Evolutionary conservation across 1,140 invertebrate genomes (phyloP).

Genomic region (Procambarus clarkii): DNA sequence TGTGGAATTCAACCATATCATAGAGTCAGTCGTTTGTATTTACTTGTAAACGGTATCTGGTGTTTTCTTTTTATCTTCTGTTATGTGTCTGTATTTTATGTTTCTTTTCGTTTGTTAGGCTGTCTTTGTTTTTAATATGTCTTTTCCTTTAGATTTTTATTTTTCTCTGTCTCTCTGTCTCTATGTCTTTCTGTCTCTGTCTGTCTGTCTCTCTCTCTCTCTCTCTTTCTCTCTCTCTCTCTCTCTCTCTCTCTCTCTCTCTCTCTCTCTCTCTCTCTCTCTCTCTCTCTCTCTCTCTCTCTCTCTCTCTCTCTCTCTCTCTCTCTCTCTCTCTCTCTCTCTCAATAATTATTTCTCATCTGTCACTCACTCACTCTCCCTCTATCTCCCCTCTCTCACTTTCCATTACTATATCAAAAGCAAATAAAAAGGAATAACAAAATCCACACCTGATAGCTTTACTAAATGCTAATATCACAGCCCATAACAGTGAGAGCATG

Average conservation of each 20-base stretch:
- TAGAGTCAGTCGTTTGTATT: too few species aligned
- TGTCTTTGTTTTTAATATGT: too few species aligned
- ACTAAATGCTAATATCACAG: not conserved
- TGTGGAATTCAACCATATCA: not conserved
- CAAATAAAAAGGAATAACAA: not conserved
- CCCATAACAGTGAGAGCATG: not conserved
- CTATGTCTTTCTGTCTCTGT: constrained; percentile 20
- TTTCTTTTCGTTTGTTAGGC: too few species aligned
- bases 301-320: constrained; percentile 18
- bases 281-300: constrained; percentile 49
- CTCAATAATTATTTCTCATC: not conserved
- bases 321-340: constrained; percentile 15
- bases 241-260: constrained; percentile 28
- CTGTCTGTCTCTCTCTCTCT: constrained; percentile 12
- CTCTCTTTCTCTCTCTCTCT: constrained; percentile 6
- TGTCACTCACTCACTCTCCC: constrained; percentile 24
- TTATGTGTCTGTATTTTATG: too few species aligned
- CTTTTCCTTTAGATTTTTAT: constrained; percentile 25
- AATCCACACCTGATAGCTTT: not conserved
- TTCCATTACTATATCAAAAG: not conserved
- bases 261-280: constrained; percentile 15
- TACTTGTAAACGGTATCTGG: too few species aligned
- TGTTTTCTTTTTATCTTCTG: too few species aligned
- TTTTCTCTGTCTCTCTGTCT: too few species aligned
- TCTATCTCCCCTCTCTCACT: constrained; percentile 11